These are phyloP conservation scores for Drosophila prosaltans DNA, from an alignment of 1,140 invertebrate species.

Conservation along the genomic window DNA sequence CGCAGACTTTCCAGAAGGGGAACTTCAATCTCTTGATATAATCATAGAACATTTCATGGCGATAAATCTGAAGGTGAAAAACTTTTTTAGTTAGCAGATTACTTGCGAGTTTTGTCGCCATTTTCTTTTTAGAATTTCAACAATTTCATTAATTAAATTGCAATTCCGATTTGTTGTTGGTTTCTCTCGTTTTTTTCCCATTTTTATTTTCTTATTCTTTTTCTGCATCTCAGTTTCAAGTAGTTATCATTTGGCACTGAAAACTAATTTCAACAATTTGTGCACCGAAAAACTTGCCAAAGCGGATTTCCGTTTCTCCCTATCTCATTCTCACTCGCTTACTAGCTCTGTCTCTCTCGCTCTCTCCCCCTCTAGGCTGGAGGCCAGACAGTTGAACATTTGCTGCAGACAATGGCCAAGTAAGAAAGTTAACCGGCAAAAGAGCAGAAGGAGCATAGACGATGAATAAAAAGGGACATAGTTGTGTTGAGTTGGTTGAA, in stretches of 20 bases:
- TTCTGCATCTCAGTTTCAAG: constrained; percentile 74
- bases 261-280: constrained; percentile 82
- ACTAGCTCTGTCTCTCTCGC: constrained; percentile 10
- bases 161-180: constrained; percentile 44
- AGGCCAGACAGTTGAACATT: constrained; percentile 44
- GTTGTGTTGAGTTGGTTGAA: too few species aligned
- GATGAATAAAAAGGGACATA: background rate
- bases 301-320: constrained; percentile 63
- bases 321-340: background rate
- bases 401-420: constrained; percentile 71
- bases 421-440: constrained; percentile 71
- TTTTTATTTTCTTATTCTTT: background rate
- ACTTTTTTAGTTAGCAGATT: background rate
- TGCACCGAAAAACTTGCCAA: constrained; percentile 70
- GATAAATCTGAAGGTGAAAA: constrained; percentile 8
- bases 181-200: constrained; percentile 7
- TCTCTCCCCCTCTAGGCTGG: constrained; percentile 4
- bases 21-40: background rate
- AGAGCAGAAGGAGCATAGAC: background rate
- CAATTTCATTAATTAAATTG: constrained; percentile 80
- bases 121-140: constrained; percentile 36
- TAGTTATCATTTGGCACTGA: constrained; percentile 75
- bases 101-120: constrained; percentile 4
- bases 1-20: too few species aligned
- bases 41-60: background rate